Base-by-base conservation (phyloP, 2,113 vertebrate species). In the Archocentrus centrarchus region DNA sequence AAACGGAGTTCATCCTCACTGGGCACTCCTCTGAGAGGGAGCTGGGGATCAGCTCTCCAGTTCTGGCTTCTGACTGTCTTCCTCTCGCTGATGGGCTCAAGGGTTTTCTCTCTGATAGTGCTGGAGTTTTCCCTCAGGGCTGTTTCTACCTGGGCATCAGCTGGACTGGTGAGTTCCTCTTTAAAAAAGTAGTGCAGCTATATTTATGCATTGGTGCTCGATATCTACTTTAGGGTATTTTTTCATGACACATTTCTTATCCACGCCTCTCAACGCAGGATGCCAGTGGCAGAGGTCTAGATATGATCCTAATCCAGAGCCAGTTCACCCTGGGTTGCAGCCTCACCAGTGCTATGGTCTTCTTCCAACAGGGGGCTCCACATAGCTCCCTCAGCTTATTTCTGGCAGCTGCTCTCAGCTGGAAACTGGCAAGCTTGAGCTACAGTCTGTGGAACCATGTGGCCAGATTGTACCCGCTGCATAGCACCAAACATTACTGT, bases 311-410 rank as follows among this genome's bases (percentile, higher is more conserved):
- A 80, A 90, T 97, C 61, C 94, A 93, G 86, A 93, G 97, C 91
- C 97, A 98, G 89, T 98, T 95, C 86, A 97, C 97, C 0, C 91
- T 98, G 95, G 97, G 97, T 80, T 99, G 97, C 3, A 94, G 96
- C 2, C 75, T 98, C 86, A 95, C 92, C 77, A 97, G 96, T 8
- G 82, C 93, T 88, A 95, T 98, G 58, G 93, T 82, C 88, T 98
- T 96, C 94, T 95, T 99, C 88, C 97, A 97, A 88, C 96, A 97
- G 89, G 97, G 96, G 39, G 96, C 97, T 41, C 94, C 92, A 0
- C 97, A 97, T 77, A 58, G 95, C 17, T 96, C 91, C 3, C 86
- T 96, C 41, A 97, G 94, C 95, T 93, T 98, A 92, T 75, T 80
- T 22, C 95, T 98, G 91, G 95, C 95, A 1, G 95, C 93, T 0